These are phyloP conservation scores for Spodoptera picta DNA, from an alignment of 2,888 invertebrate species.

Conservation along the genomic window DNA sequence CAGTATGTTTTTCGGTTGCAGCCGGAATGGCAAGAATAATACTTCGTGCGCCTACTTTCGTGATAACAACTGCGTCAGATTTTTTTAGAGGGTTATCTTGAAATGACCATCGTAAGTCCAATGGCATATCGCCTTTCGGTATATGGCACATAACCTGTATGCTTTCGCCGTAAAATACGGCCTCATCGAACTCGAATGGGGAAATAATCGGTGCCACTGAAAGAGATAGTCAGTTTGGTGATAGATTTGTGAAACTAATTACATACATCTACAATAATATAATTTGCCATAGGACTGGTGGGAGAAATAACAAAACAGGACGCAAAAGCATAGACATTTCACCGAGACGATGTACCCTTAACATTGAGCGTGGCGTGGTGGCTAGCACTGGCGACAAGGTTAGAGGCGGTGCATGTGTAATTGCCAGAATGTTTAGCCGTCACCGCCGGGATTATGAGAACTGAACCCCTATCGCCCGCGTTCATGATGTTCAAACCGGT, in stretches of 20 bases:
- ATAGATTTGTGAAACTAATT: conserved; percentile 31
- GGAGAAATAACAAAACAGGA: conserved; percentile 64
- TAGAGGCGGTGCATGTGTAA: conserved; percentile 91
- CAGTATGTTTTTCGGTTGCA: conserved; percentile 91
- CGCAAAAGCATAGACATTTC: conserved; percentile 73
- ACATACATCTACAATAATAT: conserved; percentile 28
- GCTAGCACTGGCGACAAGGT: conserved; percentile 89
- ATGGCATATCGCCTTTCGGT: conserved; percentile 92
- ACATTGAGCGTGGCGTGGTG: conserved; percentile 90
- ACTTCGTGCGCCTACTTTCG: conserved; percentile 89
- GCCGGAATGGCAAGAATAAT: conserved; percentile 91
- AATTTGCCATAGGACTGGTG: conserved; percentile 42
- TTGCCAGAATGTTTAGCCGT: conserved; percentile 91
- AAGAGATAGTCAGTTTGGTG: conserved; percentile 63
- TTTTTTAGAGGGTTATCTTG: conserved; percentile 86
- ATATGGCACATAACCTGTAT: conserved; percentile 88
- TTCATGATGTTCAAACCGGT: conserved; percentile 90
- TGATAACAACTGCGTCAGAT: conserved; percentile 82
- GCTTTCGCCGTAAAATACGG: conserved; percentile 89
- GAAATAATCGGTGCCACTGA: conserved; percentile 90
- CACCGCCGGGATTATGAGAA: conserved; percentile 91
- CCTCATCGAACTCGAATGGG: conserved; percentile 88
- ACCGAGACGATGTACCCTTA: conserved; percentile 86
- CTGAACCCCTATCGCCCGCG: conserved; percentile 90
- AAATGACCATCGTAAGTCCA: conserved; percentile 90